A percentile compares a stretch with the other conserved stretches of the same genome.
Evolutionary conservation across 2,113 vertebrate species (phyloP).

Genomic region (Echinops telfairi): DNA sequence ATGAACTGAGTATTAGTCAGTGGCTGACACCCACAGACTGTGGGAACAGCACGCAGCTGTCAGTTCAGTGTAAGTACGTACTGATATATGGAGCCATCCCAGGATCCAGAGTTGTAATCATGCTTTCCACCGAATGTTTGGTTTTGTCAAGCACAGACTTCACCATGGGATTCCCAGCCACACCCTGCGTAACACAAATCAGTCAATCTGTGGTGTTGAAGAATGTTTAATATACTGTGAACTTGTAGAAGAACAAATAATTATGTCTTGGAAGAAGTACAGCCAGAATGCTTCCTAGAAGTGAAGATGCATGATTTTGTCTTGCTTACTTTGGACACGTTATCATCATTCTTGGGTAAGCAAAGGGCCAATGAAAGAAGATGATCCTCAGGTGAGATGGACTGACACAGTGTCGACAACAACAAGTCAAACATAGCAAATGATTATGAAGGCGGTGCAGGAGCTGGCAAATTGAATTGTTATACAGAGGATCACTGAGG

Average conservation of each 20-base stretch:
- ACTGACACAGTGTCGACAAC: too few relatives aligned
- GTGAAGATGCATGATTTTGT: too few relatives aligned
- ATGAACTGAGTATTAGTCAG: neutral
- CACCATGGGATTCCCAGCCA: constrained; percentile 95
- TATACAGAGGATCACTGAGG: neutral
- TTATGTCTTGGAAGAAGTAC: neutral
- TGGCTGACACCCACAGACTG: neutral
- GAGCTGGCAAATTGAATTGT: too few relatives aligned
- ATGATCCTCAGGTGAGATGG: too few relatives aligned
- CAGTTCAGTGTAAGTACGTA: constrained; percentile 85
- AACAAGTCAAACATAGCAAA: too few relatives aligned
- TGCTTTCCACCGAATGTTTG: constrained; percentile 96
- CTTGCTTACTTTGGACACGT: too few relatives aligned
- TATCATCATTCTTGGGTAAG: too few relatives aligned
- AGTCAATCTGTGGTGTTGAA: neutral
- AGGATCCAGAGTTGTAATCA: constrained; percentile 99
- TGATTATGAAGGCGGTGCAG: too few relatives aligned
- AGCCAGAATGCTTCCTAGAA: too few relatives aligned
- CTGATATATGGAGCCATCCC: constrained; percentile 99
- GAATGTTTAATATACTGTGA: neutral
- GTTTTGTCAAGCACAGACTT: constrained; percentile 97
- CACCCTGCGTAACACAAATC: constrained; percentile 89
- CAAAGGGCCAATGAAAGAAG: too few relatives aligned
- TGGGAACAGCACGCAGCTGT: neutral
- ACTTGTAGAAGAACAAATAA: neutral